Percentiles rank a stretch among this genome's conserved stretches.
Conservation (phyloP, 2,888 invertebrate genomes). For the Hirtodrosophila cameraria region DNA sequence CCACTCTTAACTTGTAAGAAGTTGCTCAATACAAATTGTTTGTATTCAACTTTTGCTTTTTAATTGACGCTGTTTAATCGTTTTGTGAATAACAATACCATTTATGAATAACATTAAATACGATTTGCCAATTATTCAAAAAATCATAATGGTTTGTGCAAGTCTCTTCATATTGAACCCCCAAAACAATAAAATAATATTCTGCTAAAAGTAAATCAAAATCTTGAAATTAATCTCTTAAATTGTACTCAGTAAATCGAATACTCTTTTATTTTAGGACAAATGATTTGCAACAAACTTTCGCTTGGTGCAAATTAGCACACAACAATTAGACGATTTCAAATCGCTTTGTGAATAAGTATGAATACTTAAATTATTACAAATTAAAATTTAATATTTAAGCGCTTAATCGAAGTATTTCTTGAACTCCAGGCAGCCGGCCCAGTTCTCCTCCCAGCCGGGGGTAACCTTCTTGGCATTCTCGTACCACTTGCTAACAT, state of each 20-base stretch:
- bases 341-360: slow-evolving; percentile 47
- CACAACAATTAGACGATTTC: slow-evolving; percentile 40
- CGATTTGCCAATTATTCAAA: too few species aligned
- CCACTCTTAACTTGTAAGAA: too few species aligned
- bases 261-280: slow-evolving; percentile 57
- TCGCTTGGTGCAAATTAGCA: slow-evolving; percentile 33
- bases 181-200: too few species aligned
- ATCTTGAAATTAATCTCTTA: slow-evolving; percentile 10
- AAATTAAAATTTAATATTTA: slow-evolving; percentile 12
- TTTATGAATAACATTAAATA: too few species aligned
- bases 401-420: slow-evolving; percentile 72
- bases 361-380: slow-evolving; percentile 38
- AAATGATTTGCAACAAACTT: slow-evolving; percentile 14
- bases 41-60: too few species aligned
- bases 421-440: slow-evolving; percentile 86
- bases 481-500: slow-evolving; percentile 88
- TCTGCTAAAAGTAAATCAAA: background rate
- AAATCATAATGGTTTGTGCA: too few species aligned
- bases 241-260: slow-evolving; percentile 60
- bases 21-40: background rate
- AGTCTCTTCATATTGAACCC: too few species aligned
- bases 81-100: too few species aligned
- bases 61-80: too few species aligned
- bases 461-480: slow-evolving; percentile 86
- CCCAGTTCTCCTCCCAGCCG: slow-evolving; percentile 87